Evolutionary conservation across 2,797 vertebrate genomes (phyloP).

Genomic region (Allobates femoralis): DNA sequence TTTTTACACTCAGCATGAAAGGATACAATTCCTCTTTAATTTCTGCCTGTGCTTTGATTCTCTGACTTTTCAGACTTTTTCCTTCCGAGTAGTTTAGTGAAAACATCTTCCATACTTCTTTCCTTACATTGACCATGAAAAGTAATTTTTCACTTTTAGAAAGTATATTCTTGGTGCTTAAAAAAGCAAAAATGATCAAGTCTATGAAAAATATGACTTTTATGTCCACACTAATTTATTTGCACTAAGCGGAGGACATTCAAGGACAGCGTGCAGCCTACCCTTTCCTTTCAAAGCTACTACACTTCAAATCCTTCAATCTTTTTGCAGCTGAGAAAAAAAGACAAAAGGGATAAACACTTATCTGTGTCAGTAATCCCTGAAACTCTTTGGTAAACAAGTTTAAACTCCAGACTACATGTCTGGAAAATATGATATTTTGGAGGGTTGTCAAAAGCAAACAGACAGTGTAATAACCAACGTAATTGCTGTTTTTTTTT

Average conservation of each 20-base stretch:
- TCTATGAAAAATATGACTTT: not conserved
- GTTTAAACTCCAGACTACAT: constrained; percentile 57
- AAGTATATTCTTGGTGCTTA: not conserved
- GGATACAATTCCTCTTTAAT: not conserved
- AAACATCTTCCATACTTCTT: not conserved
- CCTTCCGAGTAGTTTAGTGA: not conserved
- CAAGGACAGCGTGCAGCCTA: constrained; percentile 45
- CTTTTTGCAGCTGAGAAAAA: constrained; percentile 43
- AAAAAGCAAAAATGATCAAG: not conserved
- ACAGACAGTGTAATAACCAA: not conserved
- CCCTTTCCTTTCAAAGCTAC: constrained; percentile 37
- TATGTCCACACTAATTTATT: not conserved
- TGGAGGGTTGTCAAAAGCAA: constrained; percentile 35
- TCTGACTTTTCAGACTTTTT: not conserved
- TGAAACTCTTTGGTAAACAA: constrained; percentile 58
- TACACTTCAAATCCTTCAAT: constrained; percentile 49
- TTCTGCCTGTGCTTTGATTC: not conserved
- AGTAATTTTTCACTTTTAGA: not conserved
- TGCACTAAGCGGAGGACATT: constrained; percentile 12
- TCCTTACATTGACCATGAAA: not conserved
- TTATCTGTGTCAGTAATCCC: constrained; percentile 57
- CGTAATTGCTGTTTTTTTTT: not conserved
- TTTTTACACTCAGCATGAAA: not conserved
- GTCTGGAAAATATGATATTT: constrained; percentile 52
- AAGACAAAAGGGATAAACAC: constrained; percentile 60